Evolutionary conservation across 1,140 invertebrate species (phyloP), one percentile per base, ranked within the genome.

Genomic region (Drosophila bocqueti): DNA sequence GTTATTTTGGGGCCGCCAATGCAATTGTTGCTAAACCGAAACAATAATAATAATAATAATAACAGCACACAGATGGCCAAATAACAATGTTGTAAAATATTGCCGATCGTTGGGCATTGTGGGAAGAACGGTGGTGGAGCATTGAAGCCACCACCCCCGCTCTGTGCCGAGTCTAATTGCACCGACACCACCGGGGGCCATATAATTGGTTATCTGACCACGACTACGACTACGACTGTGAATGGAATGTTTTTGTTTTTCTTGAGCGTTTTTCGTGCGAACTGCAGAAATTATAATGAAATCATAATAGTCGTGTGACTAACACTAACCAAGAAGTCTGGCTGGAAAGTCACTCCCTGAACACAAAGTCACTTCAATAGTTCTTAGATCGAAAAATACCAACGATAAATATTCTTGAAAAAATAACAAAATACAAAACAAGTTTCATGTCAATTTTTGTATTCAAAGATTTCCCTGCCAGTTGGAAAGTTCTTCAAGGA

Each of bases 171-270:
- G 46, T 55, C 49, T 65, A 79, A 75, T 79, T 66, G 64, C 40
- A 42, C 21, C 36, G 50, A 31, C 40, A 24, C 9, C 13, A 26
- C n/a, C 6, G 9, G 21, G 10, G 21, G 57, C 63, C 16, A 49
- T 79, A 79, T 79, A 66, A 77, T 79, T 75, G 71, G 67, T 76
- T 83, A 79, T 83, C 76, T 76, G 26, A 42, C 79, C 58, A 67
- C 61, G 55, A 77, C 47, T 69, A 15, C 36, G n/a, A 63, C 79
- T 52, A 67, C 61, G 55, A 77, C 47, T 69, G n/a, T 36, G n/a
- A 63, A 63, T 67, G 77, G 43, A 63, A 73, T 46, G 43, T 61
- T 77, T 67, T 69, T 78, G 50, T 73, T 73, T 45, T 68, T 46
- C 21, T 55, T 46, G 34, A 42, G 38, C 55, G 45, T 26, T 46